Percentiles rank a stretch among this genome's conserved stretches.
phyloP scores from a whole-genome alignment of 2,113 vertebrate genomes.

The Cynopterus brachyotis region DNA sequence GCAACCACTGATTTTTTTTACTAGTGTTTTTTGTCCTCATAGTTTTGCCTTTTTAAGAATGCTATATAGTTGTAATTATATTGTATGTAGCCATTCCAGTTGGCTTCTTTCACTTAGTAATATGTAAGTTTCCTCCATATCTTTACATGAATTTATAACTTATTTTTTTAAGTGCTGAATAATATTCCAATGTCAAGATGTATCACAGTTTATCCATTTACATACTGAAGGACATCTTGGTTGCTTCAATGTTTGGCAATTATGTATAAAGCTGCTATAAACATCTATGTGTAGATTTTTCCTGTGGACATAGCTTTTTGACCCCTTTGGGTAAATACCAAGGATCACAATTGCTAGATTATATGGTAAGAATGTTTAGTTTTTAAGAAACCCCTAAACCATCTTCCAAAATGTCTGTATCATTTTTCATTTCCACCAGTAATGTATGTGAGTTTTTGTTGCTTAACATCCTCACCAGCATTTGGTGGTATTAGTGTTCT shows the following conservation, averaged over 20 bases:
- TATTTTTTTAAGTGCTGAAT: background rate
- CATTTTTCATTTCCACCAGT: background rate
- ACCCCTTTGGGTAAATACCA: background rate
- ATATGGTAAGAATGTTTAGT: background rate
- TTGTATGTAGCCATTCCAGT: background rate
- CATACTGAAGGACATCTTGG: background rate
- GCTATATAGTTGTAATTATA: background rate
- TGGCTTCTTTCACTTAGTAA: background rate
- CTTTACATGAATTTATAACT: background rate
- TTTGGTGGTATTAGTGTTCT: background rate
- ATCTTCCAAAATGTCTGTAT: background rate
- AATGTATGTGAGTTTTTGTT: background rate
- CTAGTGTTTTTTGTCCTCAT: background rate
- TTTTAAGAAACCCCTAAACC: background rate
- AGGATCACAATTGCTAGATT: background rate
- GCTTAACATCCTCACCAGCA: background rate
- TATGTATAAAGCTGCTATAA: background rate
- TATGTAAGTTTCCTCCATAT: background rate
- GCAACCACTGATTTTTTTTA: background rate
- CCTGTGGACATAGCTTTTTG: background rate
- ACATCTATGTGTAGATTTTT: background rate
- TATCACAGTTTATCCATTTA: background rate
- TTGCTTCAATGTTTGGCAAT: background rate
- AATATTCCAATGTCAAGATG: background rate
- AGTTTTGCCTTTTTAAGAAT: background rate